Conservation (phyloP, 2,113 vertebrate species). For the Tonatia bakeri region DNA sequence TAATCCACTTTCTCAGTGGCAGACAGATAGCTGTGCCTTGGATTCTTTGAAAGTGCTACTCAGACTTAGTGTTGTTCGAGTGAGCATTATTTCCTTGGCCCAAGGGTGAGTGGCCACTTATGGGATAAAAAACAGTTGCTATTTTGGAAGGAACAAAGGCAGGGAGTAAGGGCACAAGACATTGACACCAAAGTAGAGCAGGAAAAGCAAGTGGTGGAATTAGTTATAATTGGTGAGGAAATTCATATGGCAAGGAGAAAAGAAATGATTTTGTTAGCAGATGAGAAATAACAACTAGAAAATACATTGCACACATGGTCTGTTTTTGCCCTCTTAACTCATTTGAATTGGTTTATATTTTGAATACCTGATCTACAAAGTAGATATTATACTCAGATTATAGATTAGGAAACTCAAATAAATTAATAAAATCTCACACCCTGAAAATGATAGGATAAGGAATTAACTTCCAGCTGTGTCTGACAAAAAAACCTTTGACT, state of each 20-base stretch:
- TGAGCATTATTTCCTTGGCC: background rate
- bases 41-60: background rate
- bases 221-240: background rate
- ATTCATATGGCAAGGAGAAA: background rate
- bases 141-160: background rate
- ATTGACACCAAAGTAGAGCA: background rate
- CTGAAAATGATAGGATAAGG: background rate
- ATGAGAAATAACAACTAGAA: background rate
- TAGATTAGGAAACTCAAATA: background rate
- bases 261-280: background rate
- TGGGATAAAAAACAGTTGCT: background rate
- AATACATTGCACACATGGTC: background rate
- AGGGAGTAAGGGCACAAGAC: background rate
- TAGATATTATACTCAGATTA: background rate
- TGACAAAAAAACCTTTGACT: background rate
- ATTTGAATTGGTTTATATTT: background rate
- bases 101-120: background rate
- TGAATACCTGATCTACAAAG: background rate
- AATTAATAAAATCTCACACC: background rate
- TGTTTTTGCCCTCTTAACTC: background rate
- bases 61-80: background rate
- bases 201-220: background rate
- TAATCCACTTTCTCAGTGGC: background rate
- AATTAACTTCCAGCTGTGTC: background rate
- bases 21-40: background rate